Conservation (phyloP, 2,888 invertebrate genomes). For the Athripsodes cinereus region DNA sequence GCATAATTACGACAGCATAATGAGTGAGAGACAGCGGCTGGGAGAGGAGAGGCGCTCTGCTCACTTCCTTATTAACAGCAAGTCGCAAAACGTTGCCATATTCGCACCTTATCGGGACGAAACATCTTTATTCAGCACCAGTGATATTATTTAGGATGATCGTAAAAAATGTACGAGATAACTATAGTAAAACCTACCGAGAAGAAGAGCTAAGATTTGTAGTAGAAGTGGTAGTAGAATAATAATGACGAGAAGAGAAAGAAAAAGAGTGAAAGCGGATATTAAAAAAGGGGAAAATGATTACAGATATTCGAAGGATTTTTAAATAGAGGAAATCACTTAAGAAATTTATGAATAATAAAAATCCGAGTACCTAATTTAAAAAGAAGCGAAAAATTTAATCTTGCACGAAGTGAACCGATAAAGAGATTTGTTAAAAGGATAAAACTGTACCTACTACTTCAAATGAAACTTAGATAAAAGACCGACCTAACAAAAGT, state of each 20-base stretch:
- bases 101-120: not conserved
- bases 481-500: too few species aligned
- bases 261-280: not conserved
- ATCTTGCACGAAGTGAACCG: too few species aligned
- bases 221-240: too few species aligned
- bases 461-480: too few species aligned
- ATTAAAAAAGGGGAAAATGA: not conserved
- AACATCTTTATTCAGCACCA: not conserved
- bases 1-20: not conserved
- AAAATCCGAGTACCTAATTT: not conserved
- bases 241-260: not conserved
- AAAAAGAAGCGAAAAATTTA: not conserved
- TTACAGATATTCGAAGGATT: not conserved
- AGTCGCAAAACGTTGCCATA: not conserved
- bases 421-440: too few species aligned
- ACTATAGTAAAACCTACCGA: too few species aligned
- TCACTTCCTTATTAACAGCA: not conserved
- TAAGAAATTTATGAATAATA: slow-evolving; percentile 2
- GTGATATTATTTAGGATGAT: not conserved
- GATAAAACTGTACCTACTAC: too few species aligned
- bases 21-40: not conserved
- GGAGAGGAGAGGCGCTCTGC: too few species aligned
- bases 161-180: slow-evolving; percentile 1
- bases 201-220: not conserved
- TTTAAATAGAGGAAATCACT: slow-evolving; percentile 1